Conservation (phyloP, 2,888 invertebrate genomes). For the Diaperis boleti region DNA sequence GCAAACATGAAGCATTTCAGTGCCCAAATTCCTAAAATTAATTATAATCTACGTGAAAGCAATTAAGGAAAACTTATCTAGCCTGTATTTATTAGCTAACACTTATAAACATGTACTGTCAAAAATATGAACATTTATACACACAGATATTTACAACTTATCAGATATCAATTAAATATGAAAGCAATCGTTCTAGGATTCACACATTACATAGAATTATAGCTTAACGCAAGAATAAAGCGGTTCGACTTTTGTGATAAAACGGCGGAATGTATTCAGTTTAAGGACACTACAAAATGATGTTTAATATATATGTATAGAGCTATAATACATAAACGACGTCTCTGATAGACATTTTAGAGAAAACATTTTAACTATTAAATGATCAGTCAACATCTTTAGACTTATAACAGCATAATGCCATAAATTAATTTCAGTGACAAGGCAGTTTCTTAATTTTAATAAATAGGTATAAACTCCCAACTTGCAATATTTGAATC, state of each 20-base stretch:
- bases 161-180: constrained; percentile 44
- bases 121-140: constrained; percentile 62
- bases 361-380: constrained; percentile 27
- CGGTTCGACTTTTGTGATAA: constrained; percentile 42
- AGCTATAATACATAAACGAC: constrained; percentile 15
- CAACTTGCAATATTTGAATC: constrained; percentile 16
- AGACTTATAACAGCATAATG: constrained; percentile 12
- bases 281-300: constrained; percentile 41
- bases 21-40: constrained; percentile 49
- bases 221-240: background rate
- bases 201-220: constrained; percentile 7
- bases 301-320: constrained; percentile 11
- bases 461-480: constrained; percentile 31
- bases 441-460: constrained; percentile 36
- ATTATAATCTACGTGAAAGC: constrained; percentile 36
- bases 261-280: constrained; percentile 40
- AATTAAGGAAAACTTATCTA: constrained; percentile 39
- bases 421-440: constrained; percentile 27
- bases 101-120: constrained; percentile 57
- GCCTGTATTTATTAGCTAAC: constrained; percentile 48
- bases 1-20: constrained; percentile 59
- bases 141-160: constrained; percentile 55
- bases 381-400: constrained; percentile 31
- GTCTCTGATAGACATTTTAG: constrained; percentile 27
- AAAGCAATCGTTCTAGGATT: constrained; percentile 31